Evolutionary conservation across 1,140 invertebrate species (phyloP).

Genomic region (Calliopsis andreniformis): DNA sequence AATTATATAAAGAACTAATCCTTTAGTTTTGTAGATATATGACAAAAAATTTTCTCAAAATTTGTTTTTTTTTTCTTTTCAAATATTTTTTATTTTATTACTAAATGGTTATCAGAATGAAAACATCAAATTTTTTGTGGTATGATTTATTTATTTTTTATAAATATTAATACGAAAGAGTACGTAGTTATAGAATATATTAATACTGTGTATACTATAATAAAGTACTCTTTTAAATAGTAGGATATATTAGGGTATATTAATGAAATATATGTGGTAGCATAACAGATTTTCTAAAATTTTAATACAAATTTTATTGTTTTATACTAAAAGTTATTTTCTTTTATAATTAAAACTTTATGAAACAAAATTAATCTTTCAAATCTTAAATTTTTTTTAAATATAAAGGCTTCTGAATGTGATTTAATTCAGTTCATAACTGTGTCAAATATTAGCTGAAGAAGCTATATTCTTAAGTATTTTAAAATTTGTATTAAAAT

Average conservation of each 20-base stretch:
- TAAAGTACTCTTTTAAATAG: conserved; percentile 4
- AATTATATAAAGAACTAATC: not conserved
- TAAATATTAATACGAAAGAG: conserved; percentile 25
- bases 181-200: conserved; percentile 12
- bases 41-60: not conserved
- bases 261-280: not conserved
- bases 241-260: not conserved
- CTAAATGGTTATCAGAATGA: conserved; percentile 20
- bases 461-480: too few relatives aligned
- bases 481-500: conserved; percentile 13
- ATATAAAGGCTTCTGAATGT: too few relatives aligned
- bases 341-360: too few relatives aligned
- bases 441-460: too few relatives aligned
- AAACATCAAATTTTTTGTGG: conserved; percentile 48
- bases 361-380: too few relatives aligned
- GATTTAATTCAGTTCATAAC: too few relatives aligned
- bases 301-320: conserved; percentile 12
- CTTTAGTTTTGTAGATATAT: not conserved
- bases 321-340: not conserved
- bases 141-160: conserved; percentile 34
- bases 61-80: not conserved
- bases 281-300: conserved; percentile 21
- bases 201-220: not conserved
- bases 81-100: not conserved
- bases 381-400: too few relatives aligned